Evolutionary conservation across 2,797 vertebrate genomes (phyloP).

Genomic region (Hybognathus amarus): DNA sequence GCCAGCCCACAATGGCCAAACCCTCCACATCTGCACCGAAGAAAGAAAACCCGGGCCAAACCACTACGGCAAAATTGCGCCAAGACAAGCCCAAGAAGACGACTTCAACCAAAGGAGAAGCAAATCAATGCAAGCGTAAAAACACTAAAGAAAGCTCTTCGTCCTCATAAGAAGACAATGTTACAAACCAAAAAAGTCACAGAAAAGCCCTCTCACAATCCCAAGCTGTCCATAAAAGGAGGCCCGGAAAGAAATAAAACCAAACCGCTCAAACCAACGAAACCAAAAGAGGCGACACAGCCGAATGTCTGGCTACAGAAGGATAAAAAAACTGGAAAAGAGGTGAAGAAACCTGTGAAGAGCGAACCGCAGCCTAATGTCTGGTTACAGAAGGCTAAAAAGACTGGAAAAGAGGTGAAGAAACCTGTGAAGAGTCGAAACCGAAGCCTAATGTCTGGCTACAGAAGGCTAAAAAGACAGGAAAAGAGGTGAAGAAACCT

Average conservation of each 20-base stretch:
- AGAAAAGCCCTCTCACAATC: constrained; percentile 20
- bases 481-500: constrained; percentile 52
- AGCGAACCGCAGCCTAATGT: not conserved
- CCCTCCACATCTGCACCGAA: constrained; percentile 35
- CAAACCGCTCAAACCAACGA: constrained; percentile 30
- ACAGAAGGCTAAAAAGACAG: not conserved
- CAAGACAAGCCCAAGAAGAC: constrained; percentile 42
- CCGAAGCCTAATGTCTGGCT: not conserved
- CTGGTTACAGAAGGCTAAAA: not conserved
- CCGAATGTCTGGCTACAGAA: not conserved
- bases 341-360: constrained; percentile 48
- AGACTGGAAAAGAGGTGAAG: constrained; percentile 48
- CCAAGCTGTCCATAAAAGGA: constrained; percentile 11
- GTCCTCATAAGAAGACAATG: constrained; percentile 13
- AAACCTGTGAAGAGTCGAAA: constrained; percentile 38
- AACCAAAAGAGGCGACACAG: constrained; percentile 14
- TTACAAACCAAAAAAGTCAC: constrained; percentile 1
- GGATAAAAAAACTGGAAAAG: constrained; percentile 31
- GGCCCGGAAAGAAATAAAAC: not conserved
- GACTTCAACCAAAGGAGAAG: constrained; percentile 30
- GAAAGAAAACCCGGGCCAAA: not conserved
- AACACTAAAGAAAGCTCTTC: constrained; percentile 30
- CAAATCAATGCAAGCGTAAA: constrained; percentile 20
- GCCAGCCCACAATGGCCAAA: constrained; percentile 25
- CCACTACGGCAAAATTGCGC: not conserved